Evolutionary conservation across 2,797 vertebrate species (phyloP).

Genomic region (Dromococcyx pavoninus): DNA sequence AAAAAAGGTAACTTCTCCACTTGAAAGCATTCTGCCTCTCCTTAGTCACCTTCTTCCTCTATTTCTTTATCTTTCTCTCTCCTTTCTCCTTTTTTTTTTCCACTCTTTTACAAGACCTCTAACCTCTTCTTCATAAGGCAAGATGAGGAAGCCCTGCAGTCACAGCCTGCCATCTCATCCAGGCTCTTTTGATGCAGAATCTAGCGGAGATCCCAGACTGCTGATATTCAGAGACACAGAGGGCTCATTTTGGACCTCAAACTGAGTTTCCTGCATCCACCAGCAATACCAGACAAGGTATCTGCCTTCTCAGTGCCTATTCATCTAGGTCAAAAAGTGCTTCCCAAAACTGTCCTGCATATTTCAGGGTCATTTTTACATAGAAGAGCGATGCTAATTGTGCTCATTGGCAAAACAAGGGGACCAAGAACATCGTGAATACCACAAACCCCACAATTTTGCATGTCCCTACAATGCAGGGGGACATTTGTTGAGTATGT

Average conservation of each 20-base stretch:
- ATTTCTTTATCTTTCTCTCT: background rate
- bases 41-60: background rate
- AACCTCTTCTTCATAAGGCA: background rate
- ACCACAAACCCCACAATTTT: background rate
- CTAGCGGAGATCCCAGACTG: accelerated
- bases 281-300: background rate
- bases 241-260: background rate
- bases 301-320: background rate
- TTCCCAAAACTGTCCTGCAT: background rate
- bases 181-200: background rate
- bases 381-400: background rate
- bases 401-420: background rate
- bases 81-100: background rate
- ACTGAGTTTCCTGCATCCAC: background rate
- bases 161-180: background rate
- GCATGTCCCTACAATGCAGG: background rate
- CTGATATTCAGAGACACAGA: background rate
- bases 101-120: background rate
- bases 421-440: background rate
- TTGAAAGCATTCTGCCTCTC: background rate
- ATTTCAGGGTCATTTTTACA: background rate
- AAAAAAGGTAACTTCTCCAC: background rate
- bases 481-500: background rate
- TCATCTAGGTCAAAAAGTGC: background rate
- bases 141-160: accelerated